Percentiles rank a stretch among this genome's conserved stretches.
Conservation (phyloP, 2,113 vertebrate species). For the Myotis yumanensis region DNA sequence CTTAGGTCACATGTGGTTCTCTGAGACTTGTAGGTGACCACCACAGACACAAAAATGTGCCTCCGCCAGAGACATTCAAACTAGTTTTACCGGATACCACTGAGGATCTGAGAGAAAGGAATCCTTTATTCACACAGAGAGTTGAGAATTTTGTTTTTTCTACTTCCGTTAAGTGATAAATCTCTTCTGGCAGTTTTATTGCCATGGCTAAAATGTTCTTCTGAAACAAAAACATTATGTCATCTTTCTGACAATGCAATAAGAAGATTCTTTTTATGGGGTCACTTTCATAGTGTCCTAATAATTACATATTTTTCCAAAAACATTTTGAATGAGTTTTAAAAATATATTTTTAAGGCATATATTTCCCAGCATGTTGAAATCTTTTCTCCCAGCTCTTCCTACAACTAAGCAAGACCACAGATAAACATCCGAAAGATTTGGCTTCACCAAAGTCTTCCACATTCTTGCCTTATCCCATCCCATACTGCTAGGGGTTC, state of each 20-base stretch:
- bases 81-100: background rate
- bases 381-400: background rate
- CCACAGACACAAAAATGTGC: background rate
- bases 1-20: background rate
- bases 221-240: slow-evolving; percentile 65
- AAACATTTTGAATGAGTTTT: background rate
- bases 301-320: slow-evolving; percentile 41
- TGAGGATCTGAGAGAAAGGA: background rate
- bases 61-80: background rate
- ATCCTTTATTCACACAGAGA: background rate
- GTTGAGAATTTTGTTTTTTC: background rate
- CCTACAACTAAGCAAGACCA: background rate
- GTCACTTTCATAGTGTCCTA: slow-evolving; percentile 33
- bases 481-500: too few species aligned
- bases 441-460: background rate
- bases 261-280: slow-evolving; percentile 35
- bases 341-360: background rate
- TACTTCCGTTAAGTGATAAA: background rate
- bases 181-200: slow-evolving; percentile 59
- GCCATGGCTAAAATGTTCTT: slow-evolving; percentile 55
- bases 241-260: slow-evolving; percentile 51
- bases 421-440: background rate
- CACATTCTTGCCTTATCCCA: background rate
- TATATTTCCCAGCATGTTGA: background rate
- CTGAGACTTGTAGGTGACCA: background rate